Evolutionary conservation across 1,140 invertebrate genomes (phyloP).

Genomic region (Microplitis mediator): DNA sequence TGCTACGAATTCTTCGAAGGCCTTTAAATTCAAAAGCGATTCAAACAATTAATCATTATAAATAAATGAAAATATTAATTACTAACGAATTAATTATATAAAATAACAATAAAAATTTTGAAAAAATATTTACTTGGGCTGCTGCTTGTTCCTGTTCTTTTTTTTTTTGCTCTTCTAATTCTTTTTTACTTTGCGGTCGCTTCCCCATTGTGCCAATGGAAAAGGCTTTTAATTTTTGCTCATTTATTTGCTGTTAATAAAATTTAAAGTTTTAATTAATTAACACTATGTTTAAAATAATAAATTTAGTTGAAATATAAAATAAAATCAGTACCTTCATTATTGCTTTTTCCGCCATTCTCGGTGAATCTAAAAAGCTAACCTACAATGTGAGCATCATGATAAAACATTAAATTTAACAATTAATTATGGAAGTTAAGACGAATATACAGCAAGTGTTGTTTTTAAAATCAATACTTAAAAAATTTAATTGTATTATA

Average conservation of each 20-base stretch:
- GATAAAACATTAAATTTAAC: not conserved
- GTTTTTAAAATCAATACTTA: too few species aligned
- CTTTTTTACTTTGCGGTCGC: constrained; percentile 80
- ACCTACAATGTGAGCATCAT: constrained; percentile 27
- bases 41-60: not conserved
- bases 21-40: constrained; percentile 61
- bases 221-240: constrained; percentile 81
- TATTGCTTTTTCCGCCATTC: constrained; percentile 58
- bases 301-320: constrained; percentile 8
- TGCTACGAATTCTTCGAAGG: constrained; percentile 96
- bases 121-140: constrained; percentile 66
- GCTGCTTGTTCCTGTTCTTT: constrained; percentile 88
- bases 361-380: constrained; percentile 17
- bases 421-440: not conserved
- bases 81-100: constrained; percentile 8
- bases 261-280: too few species aligned
- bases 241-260: constrained; percentile 67
- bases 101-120: constrained; percentile 15
- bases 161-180: constrained; percentile 85
- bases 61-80: not conserved
- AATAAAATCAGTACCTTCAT: constrained; percentile 51
- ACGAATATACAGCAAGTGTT: not conserved
- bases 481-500: too few species aligned
- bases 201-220: constrained; percentile 84
- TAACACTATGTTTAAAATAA: too few species aligned